Evolutionary conservation across 2,797 vertebrate genomes (phyloP), one percentile per base, ranked within the genome.

Genomic region (Gymnopithys bicolor): DNA sequence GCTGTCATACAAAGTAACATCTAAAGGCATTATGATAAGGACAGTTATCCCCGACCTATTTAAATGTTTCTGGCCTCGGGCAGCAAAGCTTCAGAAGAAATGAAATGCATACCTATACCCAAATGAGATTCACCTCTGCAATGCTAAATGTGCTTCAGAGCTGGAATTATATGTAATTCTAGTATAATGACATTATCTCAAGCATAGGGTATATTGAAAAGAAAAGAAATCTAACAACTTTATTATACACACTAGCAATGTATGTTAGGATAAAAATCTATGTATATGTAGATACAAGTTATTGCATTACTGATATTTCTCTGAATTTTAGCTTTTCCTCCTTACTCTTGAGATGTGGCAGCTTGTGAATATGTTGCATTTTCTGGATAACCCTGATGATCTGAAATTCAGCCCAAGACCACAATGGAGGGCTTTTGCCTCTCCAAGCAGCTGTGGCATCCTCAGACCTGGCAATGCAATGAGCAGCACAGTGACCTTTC

Each of bases 31-130:
- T 84, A 45, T 58, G 70, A 43, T 79, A 74, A 93, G 87, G 71
- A 77, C 82, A 93, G 73, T 89, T 94, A 94, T 94, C 92, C 78
- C 88, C 94, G 92, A 97, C 91, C 93, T 93, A 97, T 89, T 95
- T 95, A 92, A 97, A 93, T 32, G 17, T 51, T 95, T 96, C 95
- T 96, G 90, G 92, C 94, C 78, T 77, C 82, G 46, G 91, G 90
- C 84, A 91, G 58, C 64, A 84, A 56, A 94, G 32, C 74, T 92
- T 89, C 88, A 67, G 52, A 73, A 85, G 76, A 95, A 90, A 45
- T 67, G 78, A 70, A 96, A 92, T 35, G 95, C 78, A 43, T 73
- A 92, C 91, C 48, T 87, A 74, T 92, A 95, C 48, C 63, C 87
- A 81, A 94, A 97, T 93, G 94, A 89, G 94, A 92, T 93, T 94